Evolutionary conservation across 2,888 invertebrate genomes (phyloP), one percentile per base, ranked within the genome.

Genomic region (Agriopis aurantiaria): DNA sequence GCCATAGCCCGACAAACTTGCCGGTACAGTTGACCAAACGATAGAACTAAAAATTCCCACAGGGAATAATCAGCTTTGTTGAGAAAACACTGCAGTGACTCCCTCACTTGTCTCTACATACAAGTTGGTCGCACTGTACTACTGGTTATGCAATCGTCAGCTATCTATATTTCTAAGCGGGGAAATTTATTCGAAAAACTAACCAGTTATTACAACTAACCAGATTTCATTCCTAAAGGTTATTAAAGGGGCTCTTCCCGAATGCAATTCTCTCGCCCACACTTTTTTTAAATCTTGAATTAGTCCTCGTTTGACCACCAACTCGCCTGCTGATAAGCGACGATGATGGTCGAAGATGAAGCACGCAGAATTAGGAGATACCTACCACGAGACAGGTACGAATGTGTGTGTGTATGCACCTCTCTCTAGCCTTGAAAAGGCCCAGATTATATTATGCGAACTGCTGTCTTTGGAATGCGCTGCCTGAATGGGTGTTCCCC

Each of bases 1-100:
- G 84, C 84, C 82, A 82, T 85, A 70, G 65, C 33, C 43, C 8
- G 11, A 46, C 58, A 3, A 58, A 58, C 23, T 58, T 58, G 46
- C 3, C 8, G n/a, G 12, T 23, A 12, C 45, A 23, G 23, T 12
- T 46, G 46, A 23, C 10, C 43, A 58, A 58, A 46, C 12, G 8
- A 23, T 8, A 0, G 6, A 46, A 58, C 23, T n/a, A 45, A 57
- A 11, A 45, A 4, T 10, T 7, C 10, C 9, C 23, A 10, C 9
- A 14, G 2, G 23, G 23, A n/a, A 12, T 45, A 3, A 0, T 41
- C 8, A 56, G 10, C 8, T 46, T 17, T 45, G 14, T 46, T 33
- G 0, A 10, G 58, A 12, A 46, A 23, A 46, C 12, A 46, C 23
- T 2, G 5, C 1, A 8, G 45, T 57, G 12, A 11, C 56, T 41